Evolutionary conservation across 2,888 invertebrate genomes (phyloP).

Genomic region (Drosophila cognata): DNA sequence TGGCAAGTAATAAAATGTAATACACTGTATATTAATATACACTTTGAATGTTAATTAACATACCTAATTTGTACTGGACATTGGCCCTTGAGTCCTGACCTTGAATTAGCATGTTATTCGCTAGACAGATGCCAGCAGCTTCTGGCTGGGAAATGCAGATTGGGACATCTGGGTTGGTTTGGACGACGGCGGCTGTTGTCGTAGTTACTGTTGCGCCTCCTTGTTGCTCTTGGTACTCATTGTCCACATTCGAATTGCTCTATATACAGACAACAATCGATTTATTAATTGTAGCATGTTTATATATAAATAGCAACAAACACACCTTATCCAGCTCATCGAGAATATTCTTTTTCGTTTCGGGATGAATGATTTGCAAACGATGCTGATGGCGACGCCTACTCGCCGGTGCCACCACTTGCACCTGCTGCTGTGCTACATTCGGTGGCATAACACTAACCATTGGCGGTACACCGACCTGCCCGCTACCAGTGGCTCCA

Average conservation of each 20-base stretch:
- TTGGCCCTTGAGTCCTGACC: slow-evolving; percentile 42
- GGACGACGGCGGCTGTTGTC: slow-evolving; percentile 33
- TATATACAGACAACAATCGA: slow-evolving; percentile 14
- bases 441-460: slow-evolving; percentile 70
- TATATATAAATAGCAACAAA: neutral
- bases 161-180: slow-evolving; percentile 42
- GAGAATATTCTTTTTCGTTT: slow-evolving; percentile 84
- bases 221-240: slow-evolving; percentile 67
- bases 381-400: slow-evolving; percentile 79
- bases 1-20: neutral
- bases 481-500: slow-evolving; percentile 63
- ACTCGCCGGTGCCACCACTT: slow-evolving; percentile 65
- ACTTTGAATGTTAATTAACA: slow-evolving; percentile 19
- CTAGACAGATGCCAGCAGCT: slow-evolving; percentile 21
- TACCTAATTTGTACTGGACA: slow-evolving; percentile 64
- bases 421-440: slow-evolving; percentile 59
- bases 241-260: slow-evolving; percentile 64
- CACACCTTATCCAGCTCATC: slow-evolving; percentile 81
- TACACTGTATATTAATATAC: neutral
- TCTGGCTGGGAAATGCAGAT: slow-evolving; percentile 58
- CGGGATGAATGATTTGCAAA: slow-evolving; percentile 86
- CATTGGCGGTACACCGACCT: slow-evolving; percentile 76
- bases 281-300: slow-evolving; percentile 9
- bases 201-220: neutral
- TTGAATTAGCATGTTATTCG: slow-evolving; percentile 30